phyloP scores from a whole-genome alignment of 2,888 invertebrate genomes.

The Endotricha flammealis region DNA sequence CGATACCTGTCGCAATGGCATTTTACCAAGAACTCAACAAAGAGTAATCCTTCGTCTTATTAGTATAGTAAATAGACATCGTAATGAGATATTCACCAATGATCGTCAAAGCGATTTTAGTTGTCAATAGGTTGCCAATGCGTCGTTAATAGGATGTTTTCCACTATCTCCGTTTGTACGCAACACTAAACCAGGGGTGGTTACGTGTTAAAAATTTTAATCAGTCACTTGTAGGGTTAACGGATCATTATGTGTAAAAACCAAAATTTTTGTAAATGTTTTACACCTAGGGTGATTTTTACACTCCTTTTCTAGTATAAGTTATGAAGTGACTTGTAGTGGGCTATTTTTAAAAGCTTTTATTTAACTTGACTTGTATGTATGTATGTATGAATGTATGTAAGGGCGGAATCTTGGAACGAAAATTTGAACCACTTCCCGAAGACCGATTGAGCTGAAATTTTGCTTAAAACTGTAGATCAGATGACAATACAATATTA shows the following conservation, averaged over 20 bases:
- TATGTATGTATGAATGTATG: too few species aligned
- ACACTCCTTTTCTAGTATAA: too few species aligned
- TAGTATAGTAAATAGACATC: slow-evolving; percentile 18
- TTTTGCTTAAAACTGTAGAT: too few species aligned
- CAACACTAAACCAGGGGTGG: slow-evolving; percentile 12
- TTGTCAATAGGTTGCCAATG: slow-evolving; percentile 13
- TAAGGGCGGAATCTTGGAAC: too few species aligned
- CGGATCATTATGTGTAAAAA: background rate
- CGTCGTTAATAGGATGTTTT: slow-evolving; percentile 25
- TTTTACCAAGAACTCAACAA: slow-evolving; percentile 20
- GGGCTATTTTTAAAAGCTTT: too few species aligned
- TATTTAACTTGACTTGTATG: too few species aligned
- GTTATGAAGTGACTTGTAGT: too few species aligned
- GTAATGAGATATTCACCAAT: slow-evolving; percentile 11
- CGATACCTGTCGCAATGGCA: slow-evolving; percentile 23
- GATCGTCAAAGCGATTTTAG: slow-evolving; percentile 15
- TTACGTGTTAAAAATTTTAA: slow-evolving; percentile 5
- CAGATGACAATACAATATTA: too few species aligned
- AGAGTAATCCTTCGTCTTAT: slow-evolving; percentile 20
- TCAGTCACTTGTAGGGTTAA: background rate
- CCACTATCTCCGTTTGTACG: slow-evolving; percentile 18
- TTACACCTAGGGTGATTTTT: too few species aligned
- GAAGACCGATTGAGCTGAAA: too few species aligned
- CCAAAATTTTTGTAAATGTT: background rate
- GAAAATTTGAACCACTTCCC: too few species aligned